These are phyloP conservation scores for Tragelaphus scriptus DNA, from an alignment of 2,113 vertebrate species.

Conservation along the genomic window DNA sequence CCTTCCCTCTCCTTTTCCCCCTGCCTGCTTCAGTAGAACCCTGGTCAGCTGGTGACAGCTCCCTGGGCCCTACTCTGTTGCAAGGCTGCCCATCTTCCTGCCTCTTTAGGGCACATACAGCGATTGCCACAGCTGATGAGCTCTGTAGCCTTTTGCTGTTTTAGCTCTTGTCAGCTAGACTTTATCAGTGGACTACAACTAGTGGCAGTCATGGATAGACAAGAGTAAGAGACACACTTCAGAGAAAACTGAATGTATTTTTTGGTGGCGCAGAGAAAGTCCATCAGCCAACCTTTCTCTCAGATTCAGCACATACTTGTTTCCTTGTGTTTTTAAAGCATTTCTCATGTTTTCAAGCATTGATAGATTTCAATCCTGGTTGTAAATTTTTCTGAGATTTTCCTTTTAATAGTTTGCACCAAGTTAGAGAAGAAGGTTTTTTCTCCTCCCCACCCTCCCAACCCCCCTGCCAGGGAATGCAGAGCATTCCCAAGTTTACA, in stretches of 20 bases:
- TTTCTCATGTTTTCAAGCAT: not conserved
- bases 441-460: not conserved
- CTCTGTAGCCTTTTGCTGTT: not conserved
- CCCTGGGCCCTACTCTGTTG: not conserved
- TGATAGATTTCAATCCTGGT: not conserved
- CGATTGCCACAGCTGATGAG: not conserved
- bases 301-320: not conserved
- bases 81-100: not conserved
- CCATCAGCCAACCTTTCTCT: not conserved
- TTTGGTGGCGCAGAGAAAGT: not conserved
- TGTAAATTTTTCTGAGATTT: not conserved
- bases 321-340: not conserved
- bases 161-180: not conserved
- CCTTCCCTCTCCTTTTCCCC: not conserved
- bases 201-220: not conserved
- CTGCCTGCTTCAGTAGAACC: accelerated
- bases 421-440: not conserved
- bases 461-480: not conserved
- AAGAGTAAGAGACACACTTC: not conserved
- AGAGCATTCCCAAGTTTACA: not conserved
- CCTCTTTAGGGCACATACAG: not conserved
- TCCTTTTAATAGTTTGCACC: not conserved
- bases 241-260: not conserved
- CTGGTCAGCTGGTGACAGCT: not conserved
- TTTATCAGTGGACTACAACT: not conserved